phyloP scores from a whole-genome alignment of 2,797 vertebrate genomes.

The Mus spretus region DNA sequence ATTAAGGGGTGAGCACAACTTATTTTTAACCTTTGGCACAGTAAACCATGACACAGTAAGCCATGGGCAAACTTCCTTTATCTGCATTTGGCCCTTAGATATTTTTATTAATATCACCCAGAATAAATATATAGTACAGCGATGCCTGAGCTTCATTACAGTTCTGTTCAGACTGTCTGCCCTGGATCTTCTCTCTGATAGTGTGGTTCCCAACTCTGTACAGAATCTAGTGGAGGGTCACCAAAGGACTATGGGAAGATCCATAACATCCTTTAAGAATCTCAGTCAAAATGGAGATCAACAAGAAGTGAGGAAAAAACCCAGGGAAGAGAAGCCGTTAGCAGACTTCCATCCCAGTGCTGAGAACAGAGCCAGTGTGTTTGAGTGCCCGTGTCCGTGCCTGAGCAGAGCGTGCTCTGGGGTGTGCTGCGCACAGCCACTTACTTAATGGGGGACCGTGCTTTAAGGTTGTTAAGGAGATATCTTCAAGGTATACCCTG shows the following conservation, averaged over 20 bases:
- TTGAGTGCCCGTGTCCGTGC: neutral
- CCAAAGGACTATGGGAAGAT: neutral
- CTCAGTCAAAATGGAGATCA: slow-evolving; percentile 5
- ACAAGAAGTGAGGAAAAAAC: neutral
- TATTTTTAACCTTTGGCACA: slow-evolving; percentile 40
- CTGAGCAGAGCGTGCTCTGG: neutral
- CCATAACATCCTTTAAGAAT: neutral
- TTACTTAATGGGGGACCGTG: neutral
- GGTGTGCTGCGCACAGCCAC: neutral
- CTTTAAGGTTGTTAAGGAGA: neutral
- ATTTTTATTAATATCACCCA: slow-evolving; percentile 39
- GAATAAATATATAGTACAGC: neutral
- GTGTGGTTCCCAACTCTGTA: neutral
- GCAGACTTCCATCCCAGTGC: accelerated
- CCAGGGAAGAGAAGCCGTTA: neutral
- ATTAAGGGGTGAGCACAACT: slow-evolving; percentile 2
- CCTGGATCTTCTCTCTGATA: neutral
- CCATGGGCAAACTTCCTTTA: slow-evolving; percentile 7
- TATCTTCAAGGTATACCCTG: neutral
- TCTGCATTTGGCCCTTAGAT: neutral
- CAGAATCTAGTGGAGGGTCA: neutral
- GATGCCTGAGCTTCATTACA: neutral
- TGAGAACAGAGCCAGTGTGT: accelerated
- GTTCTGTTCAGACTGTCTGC: slow-evolving; percentile 3
- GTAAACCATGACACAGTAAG: neutral